These are phyloP conservation scores for Microtus richardsoni DNA, from an alignment of 2,113 vertebrate genomes.

Conservation along the genomic window DNA sequence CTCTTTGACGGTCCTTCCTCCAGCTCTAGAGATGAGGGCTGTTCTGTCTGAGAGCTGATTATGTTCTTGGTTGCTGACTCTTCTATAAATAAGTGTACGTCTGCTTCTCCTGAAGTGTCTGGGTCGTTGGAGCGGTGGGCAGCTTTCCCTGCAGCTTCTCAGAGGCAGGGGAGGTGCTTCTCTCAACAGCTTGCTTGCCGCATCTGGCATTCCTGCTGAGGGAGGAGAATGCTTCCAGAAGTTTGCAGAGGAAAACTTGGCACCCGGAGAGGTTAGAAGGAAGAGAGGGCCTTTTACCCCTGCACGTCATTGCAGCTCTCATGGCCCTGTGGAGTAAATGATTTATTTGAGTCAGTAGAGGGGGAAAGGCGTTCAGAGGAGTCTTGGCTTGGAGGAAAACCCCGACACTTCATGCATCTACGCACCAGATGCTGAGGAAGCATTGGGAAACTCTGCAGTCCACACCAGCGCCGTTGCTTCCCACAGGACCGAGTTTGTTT, in stretches of 20 bases:
- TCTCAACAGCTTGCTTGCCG: not conserved
- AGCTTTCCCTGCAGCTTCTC: slow-evolving; percentile 47
- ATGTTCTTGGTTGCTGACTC: slow-evolving; percentile 12
- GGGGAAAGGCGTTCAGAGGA: not conserved
- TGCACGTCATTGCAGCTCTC: not conserved
- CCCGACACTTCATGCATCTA: rapidly evolving
- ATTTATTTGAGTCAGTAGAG: not conserved
- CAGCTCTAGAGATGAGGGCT: not conserved
- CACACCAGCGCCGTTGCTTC: not conserved
- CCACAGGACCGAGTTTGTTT: not conserved
- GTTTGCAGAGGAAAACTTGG: not conserved
- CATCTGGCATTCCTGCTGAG: slow-evolving; percentile 13
- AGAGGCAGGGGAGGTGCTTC: not conserved
- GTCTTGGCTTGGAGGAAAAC: not conserved
- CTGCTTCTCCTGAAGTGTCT: slow-evolving; percentile 13
- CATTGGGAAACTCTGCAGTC: not conserved
- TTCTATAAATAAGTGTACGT: slow-evolving; percentile 51
- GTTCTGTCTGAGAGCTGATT: not conserved
- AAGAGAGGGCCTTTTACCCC: not conserved
- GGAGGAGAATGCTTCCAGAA: not conserved
- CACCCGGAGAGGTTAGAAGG: not conserved
- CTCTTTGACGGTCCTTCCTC: not conserved
- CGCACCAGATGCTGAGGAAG: not conserved
- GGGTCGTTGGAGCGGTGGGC: not conserved
- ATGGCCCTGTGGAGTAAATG: not conserved